Percentiles rank a stretch among this genome's conserved stretches.
phyloP scores from a whole-genome alignment of 2,113 vertebrate genomes.

The Brachyhypopomus gauderio region DNA sequence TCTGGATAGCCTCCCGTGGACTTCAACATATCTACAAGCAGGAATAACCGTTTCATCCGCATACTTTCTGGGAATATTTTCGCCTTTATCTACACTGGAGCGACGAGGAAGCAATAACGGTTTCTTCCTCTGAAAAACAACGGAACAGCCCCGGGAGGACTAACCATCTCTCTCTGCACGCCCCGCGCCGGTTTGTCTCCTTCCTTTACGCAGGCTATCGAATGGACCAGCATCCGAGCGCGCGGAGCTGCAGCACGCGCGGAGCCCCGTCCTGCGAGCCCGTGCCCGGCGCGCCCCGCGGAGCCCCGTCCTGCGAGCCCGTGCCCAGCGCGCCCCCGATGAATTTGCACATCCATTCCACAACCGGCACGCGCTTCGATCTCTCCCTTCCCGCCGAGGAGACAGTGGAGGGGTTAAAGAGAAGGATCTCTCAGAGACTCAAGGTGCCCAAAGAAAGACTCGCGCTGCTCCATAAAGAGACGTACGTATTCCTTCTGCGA shows the following conservation, averaged over 20 bases:
- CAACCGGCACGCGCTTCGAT: constrained; percentile 93
- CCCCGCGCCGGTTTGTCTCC: constrained; percentile 55
- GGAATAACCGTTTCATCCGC: constrained; percentile 40
- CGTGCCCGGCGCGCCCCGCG: too few species aligned
- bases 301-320: constrained; percentile 85
- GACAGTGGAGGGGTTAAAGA: constrained; percentile 92
- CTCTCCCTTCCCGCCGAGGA: constrained; percentile 88
- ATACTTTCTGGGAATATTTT: constrained; percentile 62
- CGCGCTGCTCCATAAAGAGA: constrained; percentile 91
- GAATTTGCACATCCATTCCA: constrained; percentile 89
- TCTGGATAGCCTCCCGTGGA: constrained; percentile 36
- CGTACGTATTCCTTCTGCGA: constrained; percentile 74
- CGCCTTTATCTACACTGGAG: constrained; percentile 42
- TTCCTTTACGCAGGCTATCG: constrained; percentile 77
- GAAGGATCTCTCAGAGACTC: constrained; percentile 87
- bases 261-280: too few species aligned
- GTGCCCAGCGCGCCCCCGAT: constrained; percentile 82
- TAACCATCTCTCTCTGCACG: constrained; percentile 12
- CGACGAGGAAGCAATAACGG: constrained; percentile 32
- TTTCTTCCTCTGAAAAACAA: neutral
- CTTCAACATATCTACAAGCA: constrained; percentile 1
- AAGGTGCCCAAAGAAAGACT: constrained; percentile 93
- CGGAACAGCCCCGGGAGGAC: neutral
- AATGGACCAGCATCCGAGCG: constrained; percentile 92
- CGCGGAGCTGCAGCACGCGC: constrained; percentile 91